Base-by-base conservation (phyloP, 2,113 vertebrate species). In the Larimichthys crocea region DNA sequence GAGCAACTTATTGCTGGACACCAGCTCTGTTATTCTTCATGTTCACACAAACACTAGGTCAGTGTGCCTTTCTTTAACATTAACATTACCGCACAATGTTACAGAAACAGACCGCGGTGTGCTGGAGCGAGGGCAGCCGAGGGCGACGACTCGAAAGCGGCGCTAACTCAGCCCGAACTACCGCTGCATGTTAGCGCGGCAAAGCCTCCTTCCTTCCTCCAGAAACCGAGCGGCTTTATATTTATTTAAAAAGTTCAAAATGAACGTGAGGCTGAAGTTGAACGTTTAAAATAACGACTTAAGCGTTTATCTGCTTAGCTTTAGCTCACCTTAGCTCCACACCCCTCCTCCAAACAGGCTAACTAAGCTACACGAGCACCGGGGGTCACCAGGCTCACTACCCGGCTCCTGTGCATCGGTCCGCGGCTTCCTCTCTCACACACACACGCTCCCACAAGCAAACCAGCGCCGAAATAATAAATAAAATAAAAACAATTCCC, bases 51-150 rank as follows among this genome's bases (percentile, higher is more conserved):
- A 2, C 5, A 19, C 42, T n/a, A n/a, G 61, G 29, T 11, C 15
- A 48, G 3, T 71, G 9, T 26, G 26, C 26, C 2, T 26, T 26
- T 26, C 26, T 26, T 26, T 26, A 26, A 26, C 26, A 26, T 26
- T 26, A 26, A 24, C 80, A 88, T 35, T 75, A 65, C 67, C 83
- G 74, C 88, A 92, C 88, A 92, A 91, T 86, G 86, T 64, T 77
- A 77, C 82, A 14, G 10, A 40, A 46, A 50, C 61, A 59, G 82
- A 56, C 72, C 84, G 64, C 68, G 77, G 76, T 75, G 44, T 70
- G 65, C 24, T 49, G 66, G 74, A 24, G 20, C 42, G 75, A 24
- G 20, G 46, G 72, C 74, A 61, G 71, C 74, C 35, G 61, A 10
- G 63, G 11, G 4, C 35, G 52, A 49, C 49, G 22, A 50, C 71